These are phyloP conservation scores for Hydraecia micacea DNA, from an alignment of 2,888 invertebrate genomes.

Conservation along the genomic window DNA sequence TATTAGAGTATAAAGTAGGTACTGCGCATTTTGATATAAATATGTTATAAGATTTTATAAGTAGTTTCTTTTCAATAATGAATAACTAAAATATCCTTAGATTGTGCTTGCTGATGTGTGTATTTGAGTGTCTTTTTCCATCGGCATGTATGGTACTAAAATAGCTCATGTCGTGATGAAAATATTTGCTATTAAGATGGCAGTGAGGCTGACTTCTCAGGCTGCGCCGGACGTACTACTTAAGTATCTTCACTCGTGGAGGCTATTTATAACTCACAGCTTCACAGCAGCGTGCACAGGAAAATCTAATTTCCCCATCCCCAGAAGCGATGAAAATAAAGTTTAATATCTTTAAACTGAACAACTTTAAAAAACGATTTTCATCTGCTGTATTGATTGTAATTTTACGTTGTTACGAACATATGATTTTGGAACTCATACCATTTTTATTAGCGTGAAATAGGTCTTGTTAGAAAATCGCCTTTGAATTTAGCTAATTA, in stretches of 20 bases:
- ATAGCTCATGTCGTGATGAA: neutral
- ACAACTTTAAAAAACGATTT: neutral
- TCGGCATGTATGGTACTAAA: neutral
- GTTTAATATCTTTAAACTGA: neutral
- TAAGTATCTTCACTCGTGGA: neutral
- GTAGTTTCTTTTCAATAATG: too few relatives aligned
- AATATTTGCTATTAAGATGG: neutral
- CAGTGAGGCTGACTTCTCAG: neutral
- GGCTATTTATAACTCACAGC: slow-evolving; percentile 5
- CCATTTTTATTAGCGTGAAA: too few relatives aligned
- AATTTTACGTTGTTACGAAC: neutral
- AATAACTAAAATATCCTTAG: too few relatives aligned
- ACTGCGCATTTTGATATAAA: too few relatives aligned
- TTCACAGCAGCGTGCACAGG: neutral
- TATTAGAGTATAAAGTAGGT: too few relatives aligned
- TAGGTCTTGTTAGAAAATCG: too few relatives aligned
- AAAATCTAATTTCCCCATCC: neutral
- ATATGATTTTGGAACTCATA: neutral
- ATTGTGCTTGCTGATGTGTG: too few relatives aligned
- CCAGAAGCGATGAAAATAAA: neutral
- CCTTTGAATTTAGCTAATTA: too few relatives aligned
- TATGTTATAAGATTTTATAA: too few relatives aligned
- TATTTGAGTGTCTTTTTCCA: too few relatives aligned
- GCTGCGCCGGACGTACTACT: neutral
- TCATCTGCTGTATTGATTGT: neutral